phyloP scores from a whole-genome alignment of 37 sponge, comb jelly and placozoan species.

The Crambe crambe region DNA sequence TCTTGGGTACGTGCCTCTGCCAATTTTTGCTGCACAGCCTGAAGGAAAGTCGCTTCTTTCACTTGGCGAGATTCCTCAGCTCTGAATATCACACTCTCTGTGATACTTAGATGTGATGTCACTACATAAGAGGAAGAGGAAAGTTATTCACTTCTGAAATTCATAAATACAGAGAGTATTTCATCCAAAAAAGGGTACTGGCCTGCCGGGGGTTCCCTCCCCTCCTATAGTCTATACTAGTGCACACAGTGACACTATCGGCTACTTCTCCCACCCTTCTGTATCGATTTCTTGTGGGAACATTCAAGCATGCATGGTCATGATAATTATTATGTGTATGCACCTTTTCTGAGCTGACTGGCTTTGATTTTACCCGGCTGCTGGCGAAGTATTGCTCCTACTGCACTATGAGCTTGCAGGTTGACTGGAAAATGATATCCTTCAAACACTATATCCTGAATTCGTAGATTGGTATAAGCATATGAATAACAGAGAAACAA shows the following conservation, averaged over 20 bases:
- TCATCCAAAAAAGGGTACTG: too few species aligned
- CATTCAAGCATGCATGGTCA: neutral
- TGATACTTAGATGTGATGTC: too few species aligned
- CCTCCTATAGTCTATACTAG: neutral
- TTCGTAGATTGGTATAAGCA: neutral
- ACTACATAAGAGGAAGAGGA: too few species aligned
- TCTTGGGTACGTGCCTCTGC: conserved; percentile 51
- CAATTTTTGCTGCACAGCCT: conserved; percentile 28
- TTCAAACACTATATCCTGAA: conserved; percentile 24
- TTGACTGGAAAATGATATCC: conserved; percentile 64
- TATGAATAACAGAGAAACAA: neutral
- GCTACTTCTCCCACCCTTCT: neutral
- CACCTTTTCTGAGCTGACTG: conserved; percentile 44
- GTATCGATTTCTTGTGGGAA: too few species aligned
- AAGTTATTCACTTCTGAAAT: too few species aligned
- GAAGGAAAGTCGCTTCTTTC: conserved; percentile 56
- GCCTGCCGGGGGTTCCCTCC: too few species aligned
- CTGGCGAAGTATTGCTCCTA: conserved; percentile 69
- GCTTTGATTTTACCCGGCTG: conserved; percentile 71
- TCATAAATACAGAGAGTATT: neutral
- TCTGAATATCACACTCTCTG: neutral
- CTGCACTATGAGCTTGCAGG: conserved; percentile 64
- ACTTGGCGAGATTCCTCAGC: conserved; percentile 5
- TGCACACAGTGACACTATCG: neutral
- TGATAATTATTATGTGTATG: neutral